Evolutionary conservation across 2,113 vertebrate genomes (phyloP).

Genomic region (Oxyura jamaicensis): DNA sequence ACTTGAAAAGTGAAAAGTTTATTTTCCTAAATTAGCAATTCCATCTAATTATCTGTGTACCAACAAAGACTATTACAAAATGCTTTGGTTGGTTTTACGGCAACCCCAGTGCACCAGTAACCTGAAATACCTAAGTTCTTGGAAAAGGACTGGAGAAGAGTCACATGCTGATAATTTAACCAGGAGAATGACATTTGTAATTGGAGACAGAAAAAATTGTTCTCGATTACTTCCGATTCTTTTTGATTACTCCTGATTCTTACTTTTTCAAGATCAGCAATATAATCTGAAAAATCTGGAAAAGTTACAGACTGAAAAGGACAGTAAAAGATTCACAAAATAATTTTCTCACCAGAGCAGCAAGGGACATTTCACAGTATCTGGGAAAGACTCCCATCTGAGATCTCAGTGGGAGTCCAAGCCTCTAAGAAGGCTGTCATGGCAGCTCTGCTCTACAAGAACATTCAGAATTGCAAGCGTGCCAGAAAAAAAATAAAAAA

Average conservation of each 20-base stretch:
- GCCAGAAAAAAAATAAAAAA: background rate
- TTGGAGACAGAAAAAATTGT: background rate
- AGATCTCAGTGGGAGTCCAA: background rate
- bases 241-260: background rate
- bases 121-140: background rate
- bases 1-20: background rate
- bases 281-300: background rate
- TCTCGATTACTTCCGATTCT: background rate
- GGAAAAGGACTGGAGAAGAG: background rate
- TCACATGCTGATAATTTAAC: no score
- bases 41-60: background rate
- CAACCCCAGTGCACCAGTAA: background rate
- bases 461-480: background rate
- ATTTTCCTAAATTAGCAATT: background rate
- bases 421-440: background rate
- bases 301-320: background rate
- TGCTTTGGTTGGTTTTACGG: background rate
- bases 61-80: background rate
- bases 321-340: background rate
- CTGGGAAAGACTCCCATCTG: background rate
- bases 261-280: background rate
- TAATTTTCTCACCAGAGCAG: background rate
- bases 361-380: background rate
- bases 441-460: background rate
- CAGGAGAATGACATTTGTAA: background rate